These are phyloP conservation scores for Crypturellus undulatus DNA, from an alignment of 2,113 vertebrate species.

Conservation along the genomic window DNA sequence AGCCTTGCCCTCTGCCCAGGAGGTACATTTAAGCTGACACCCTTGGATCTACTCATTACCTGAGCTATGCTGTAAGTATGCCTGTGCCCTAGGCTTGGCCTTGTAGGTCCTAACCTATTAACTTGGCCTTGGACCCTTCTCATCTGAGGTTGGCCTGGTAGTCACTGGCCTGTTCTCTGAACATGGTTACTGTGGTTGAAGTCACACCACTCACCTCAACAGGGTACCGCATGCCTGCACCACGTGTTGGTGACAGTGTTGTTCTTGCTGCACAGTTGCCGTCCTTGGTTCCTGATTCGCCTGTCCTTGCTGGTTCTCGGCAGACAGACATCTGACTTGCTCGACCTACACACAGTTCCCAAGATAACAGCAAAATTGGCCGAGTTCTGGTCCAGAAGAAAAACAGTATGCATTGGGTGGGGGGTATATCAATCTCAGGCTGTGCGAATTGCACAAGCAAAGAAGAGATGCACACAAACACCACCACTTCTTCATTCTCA, in stretches of 20 bases:
- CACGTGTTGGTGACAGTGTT: neutral
- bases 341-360: accelerated
- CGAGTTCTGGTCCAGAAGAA: neutral
- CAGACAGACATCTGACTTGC: neutral
- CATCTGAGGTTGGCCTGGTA: neutral
- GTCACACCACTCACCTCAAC: accelerated
- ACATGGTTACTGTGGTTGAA: neutral
- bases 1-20: neutral
- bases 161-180: accelerated
- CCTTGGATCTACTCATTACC: neutral
- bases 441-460: neutral
- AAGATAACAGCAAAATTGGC: neutral
- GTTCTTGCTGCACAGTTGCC: neutral
- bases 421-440: neutral
- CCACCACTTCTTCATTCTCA: neutral
- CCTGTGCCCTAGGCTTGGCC: neutral
- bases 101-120: accelerated
- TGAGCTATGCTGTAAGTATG: neutral
- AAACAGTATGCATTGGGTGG: neutral
- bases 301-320: neutral
- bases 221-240: neutral
- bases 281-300: neutral
- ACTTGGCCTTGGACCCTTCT: neutral
- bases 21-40: neutral
- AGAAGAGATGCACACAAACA: neutral